Conservation (phyloP, 1,140 invertebrate genomes). For the Sesamia nonagrioides region DNA sequence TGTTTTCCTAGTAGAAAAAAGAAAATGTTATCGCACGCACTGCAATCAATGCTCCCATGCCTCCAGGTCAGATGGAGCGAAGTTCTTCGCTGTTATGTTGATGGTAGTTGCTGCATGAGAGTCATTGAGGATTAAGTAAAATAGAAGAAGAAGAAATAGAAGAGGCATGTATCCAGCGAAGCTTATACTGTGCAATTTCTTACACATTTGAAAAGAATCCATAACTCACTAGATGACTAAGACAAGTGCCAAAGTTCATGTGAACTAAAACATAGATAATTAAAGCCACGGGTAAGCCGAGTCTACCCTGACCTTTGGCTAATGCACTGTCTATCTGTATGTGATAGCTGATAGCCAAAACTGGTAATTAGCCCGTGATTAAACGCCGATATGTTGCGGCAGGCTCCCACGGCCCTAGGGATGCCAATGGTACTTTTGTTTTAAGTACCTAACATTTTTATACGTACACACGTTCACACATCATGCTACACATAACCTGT, state of each 20-base stretch:
- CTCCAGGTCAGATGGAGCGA: no score
- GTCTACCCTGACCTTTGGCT: slow-evolving; percentile 72
- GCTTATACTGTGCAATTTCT: neutral
- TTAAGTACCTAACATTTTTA: no score
- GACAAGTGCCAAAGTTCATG: slow-evolving; percentile 31
- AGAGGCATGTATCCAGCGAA: no score
- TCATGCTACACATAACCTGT: no score
- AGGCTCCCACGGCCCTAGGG: slow-evolving; percentile 69
- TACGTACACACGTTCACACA: no score
- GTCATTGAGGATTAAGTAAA: no score
- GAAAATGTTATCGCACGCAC: no score
- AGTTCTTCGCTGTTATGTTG: no score
- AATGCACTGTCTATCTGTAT: slow-evolving; percentile 78
- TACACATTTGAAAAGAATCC: neutral
- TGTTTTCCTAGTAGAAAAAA: no score
- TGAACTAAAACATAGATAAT: slow-evolving; percentile 36
- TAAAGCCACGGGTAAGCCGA: slow-evolving; percentile 50
- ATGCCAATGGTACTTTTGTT: neutral
- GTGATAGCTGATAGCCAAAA: slow-evolving; percentile 76
- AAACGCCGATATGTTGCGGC: slow-evolving; percentile 66
- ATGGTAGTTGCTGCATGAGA: no score
- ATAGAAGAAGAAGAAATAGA: no score
- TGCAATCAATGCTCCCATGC: no score
- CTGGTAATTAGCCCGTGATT: slow-evolving; percentile 83
- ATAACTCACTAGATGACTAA: slow-evolving; percentile 2